Conservation (phyloP, 2,888 invertebrate species). For the Nipponacmea schrenckii region DNA sequence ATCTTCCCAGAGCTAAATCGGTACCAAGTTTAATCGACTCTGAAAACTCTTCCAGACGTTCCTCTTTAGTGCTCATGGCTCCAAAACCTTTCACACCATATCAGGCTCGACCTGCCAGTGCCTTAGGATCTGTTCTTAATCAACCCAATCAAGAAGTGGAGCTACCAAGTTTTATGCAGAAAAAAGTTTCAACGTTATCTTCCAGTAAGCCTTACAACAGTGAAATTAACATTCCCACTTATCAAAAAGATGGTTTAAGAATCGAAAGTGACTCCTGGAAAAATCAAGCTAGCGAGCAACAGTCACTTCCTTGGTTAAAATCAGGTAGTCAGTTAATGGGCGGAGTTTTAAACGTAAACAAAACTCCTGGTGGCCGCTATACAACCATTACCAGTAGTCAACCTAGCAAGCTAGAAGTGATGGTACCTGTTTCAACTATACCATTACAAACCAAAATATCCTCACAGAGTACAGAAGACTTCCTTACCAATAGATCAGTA, state of each 20-base stretch:
- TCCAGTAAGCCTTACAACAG: slow-evolving; percentile 19
- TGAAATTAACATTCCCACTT: slow-evolving; percentile 20
- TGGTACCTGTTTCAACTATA: not conserved
- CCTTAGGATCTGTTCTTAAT: not conserved
- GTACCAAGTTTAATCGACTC: slow-evolving; percentile 29
- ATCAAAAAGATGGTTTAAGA: not conserved
- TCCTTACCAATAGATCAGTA: too few relatives aligned
- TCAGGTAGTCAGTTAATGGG: slow-evolving; percentile 21
- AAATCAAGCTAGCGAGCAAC: not conserved
- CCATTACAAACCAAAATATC: too few relatives aligned
- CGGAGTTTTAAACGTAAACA: slow-evolving; percentile 36
- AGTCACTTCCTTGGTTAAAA: slow-evolving; percentile 49
- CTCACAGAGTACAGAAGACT: too few relatives aligned
- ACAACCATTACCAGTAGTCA: slow-evolving; percentile 78
- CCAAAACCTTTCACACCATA: slow-evolving; percentile 56
- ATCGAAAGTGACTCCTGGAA: slow-evolving; percentile 6
- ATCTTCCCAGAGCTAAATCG: slow-evolving; percentile 45
- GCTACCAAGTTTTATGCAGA: not conserved
- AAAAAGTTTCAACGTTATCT: not conserved
- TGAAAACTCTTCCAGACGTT: slow-evolving; percentile 39
- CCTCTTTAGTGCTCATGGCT: slow-evolving; percentile 50
- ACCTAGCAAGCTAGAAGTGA: slow-evolving; percentile 57
- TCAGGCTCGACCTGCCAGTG: slow-evolving; percentile 24
- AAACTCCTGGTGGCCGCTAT: slow-evolving; percentile 75
- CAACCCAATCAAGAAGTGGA: not conserved